Conservation (phyloP, 2,888 invertebrate species). For the Lithophane ornitopus region DNA sequence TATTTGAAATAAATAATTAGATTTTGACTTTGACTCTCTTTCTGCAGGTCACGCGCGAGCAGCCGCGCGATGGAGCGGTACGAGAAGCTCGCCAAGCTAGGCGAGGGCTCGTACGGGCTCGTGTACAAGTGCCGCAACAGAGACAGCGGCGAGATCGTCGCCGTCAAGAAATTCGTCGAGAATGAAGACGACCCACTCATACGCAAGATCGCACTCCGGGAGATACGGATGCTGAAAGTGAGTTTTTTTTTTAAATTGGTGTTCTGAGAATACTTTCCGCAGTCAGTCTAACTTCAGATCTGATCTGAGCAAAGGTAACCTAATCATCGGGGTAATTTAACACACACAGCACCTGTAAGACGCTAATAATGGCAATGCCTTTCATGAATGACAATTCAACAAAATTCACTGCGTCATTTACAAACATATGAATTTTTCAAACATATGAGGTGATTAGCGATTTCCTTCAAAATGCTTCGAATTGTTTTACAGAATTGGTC, state of each 20-base stretch:
- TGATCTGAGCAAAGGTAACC: background rate
- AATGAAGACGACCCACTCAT: constrained; percentile 99
- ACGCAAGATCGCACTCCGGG: constrained; percentile 98
- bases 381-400: background rate
- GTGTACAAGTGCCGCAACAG: constrained; percentile 99
- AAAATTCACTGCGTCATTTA: background rate
- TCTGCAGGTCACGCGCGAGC: constrained; percentile 94
- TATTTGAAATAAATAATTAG: too few species aligned
- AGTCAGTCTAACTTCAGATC: background rate
- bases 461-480: background rate
- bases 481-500: background rate
- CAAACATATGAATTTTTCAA: background rate
- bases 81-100: constrained; percentile 98
- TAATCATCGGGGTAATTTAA: background rate
- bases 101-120: constrained; percentile 98
- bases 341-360: background rate
- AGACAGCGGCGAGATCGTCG: constrained; percentile 98
- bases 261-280: too few species aligned
- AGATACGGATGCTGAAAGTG: constrained; percentile 98
- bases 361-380: too few species aligned
- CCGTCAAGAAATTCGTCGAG: constrained; percentile 99
- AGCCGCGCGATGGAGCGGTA: constrained; percentile 98
- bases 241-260: too few species aligned
- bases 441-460: background rate
- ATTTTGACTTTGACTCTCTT: too few species aligned